These are phyloP conservation scores for Pangasianodon gigas DNA, from an alignment of 2,113 vertebrate genomes.

Conservation along the genomic window DNA sequence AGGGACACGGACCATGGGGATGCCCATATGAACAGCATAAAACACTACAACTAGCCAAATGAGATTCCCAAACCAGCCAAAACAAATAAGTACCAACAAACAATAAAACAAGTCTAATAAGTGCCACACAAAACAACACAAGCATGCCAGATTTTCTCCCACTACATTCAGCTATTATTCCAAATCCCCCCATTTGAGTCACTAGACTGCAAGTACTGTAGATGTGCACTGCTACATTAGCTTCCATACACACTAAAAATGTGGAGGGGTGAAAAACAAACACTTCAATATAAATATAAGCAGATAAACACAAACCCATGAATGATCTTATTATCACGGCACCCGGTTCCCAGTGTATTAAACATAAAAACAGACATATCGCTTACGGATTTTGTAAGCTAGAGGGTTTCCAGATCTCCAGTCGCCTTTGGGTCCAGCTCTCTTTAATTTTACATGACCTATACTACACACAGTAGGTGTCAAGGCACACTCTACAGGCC, in stretches of 20 bases:
- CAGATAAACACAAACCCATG: not conserved
- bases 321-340: not conserved
- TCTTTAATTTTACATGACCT: constrained; percentile 16
- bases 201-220: not conserved
- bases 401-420: not conserved
- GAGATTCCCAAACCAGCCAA: not conserved
- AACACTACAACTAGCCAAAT: constrained; percentile 17
- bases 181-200: constrained; percentile 8
- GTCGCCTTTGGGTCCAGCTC: not conserved
- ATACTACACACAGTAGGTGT: not conserved
- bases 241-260: constrained; percentile 17
- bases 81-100: not conserved
- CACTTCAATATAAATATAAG: constrained; percentile 19
- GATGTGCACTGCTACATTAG: constrained; percentile 17
- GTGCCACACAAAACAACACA: constrained; percentile 13
- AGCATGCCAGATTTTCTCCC: not conserved
- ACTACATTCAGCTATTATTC: constrained; percentile 19
- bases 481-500: not conserved
- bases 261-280: not conserved
- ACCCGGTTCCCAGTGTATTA: not conserved
- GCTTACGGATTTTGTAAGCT: not conserved
- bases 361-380: constrained; percentile 1
- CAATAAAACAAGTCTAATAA: not conserved
- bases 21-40: not conserved
- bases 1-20: not conserved